Evolutionary conservation across 2,888 invertebrate genomes (phyloP).

Genomic region (Dione juno): DNA sequence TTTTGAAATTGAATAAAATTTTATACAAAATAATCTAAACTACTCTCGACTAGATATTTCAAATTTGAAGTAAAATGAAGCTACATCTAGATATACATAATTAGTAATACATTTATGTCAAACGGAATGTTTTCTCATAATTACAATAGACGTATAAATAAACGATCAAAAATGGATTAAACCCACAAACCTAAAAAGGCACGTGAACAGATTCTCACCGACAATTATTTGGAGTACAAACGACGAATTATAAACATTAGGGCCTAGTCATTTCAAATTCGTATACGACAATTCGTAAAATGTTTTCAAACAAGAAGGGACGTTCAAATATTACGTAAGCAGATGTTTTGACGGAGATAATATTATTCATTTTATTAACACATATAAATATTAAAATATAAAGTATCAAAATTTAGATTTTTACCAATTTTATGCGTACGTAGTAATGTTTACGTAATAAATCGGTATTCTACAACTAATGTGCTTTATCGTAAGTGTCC

Average conservation of each 20-base stretch:
- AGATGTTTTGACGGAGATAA: not conserved
- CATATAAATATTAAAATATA: not conserved
- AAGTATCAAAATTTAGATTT: not conserved
- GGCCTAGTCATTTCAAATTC: conserved; percentile 22
- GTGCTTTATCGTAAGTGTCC: conserved; percentile 87
- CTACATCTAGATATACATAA: conserved; percentile 31
- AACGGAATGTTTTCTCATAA: conserved; percentile 39
- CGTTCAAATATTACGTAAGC: conserved; percentile 17
- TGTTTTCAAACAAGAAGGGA: conserved; percentile 16
- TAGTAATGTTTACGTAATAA: not conserved
- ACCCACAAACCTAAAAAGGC: conserved; percentile 29
- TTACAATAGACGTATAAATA: conserved; percentile 26
- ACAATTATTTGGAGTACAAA: not conserved
- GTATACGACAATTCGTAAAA: not conserved
- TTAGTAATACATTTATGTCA: conserved; percentile 15
- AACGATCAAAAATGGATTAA: conserved; percentile 28
- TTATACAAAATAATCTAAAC: conserved; percentile 47
- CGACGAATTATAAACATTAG: not conserved
- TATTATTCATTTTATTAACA: not conserved
- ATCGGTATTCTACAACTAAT: conserved; percentile 56
- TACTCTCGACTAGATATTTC: conserved; percentile 56
- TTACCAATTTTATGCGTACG: conserved; percentile 2
- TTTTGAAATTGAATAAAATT: conserved; percentile 3
- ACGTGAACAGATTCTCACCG: conserved; percentile 26
- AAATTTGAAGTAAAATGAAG: conserved; percentile 46